These are phyloP conservation scores for Salvelinus sp. DNA, from an alignment of 2,113 vertebrate species.

Conservation along the genomic window DNA sequence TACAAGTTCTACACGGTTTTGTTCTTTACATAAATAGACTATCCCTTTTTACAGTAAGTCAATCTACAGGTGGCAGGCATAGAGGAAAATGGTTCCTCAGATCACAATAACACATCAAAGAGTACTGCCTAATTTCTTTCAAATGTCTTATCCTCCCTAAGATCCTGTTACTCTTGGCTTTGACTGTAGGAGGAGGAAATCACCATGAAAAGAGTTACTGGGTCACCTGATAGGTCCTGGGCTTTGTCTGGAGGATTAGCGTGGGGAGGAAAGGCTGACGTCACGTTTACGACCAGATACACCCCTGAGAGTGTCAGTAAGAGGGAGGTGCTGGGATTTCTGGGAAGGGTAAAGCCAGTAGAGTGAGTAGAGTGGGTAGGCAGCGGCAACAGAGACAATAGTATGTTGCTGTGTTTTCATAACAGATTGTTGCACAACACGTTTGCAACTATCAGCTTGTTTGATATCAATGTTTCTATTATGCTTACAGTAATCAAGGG, in stretches of 20 bases:
- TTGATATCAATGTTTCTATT: no score
- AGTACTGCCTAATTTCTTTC: no score
- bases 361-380: no score
- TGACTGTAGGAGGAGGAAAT: constrained; percentile 25
- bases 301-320: background rate
- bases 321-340: background rate
- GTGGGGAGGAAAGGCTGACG: background rate
- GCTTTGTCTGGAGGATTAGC: constrained; percentile 22
- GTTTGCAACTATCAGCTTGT: no score
- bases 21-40: no score
- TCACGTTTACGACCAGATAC: constrained; percentile 12
- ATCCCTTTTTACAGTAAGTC: background rate
- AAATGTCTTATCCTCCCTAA: background rate
- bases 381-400: no score
- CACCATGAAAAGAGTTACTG: constrained; percentile 30
- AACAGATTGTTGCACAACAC: no score
- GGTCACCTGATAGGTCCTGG: background rate
- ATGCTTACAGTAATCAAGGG: no score
- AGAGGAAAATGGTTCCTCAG: background rate
- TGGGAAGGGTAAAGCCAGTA: background rate
- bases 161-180: constrained; percentile 2
- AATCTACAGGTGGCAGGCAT: background rate
- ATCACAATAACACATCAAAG: background rate
- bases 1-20: no score
- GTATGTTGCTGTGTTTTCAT: no score